A percentile compares a stretch with the other conserved stretches of the same genome.
Conservation (phyloP, 2,888 invertebrate species). For the Brachylomia viminalis region DNA sequence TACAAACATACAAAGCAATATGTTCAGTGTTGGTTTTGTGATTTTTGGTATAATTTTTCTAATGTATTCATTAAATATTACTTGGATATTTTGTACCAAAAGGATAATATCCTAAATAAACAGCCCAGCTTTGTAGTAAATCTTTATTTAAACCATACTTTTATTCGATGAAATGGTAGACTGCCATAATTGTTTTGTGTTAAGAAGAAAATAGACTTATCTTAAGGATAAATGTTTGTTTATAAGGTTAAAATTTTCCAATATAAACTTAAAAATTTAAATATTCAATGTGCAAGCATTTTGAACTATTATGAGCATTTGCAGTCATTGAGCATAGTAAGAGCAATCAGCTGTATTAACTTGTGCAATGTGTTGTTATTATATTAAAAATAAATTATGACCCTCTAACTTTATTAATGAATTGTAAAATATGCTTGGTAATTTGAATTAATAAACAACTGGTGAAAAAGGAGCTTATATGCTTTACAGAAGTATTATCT, state of each 20-base stretch:
- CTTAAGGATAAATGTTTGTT: background rate
- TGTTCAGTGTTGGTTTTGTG: background rate
- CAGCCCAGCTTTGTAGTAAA: conserved; percentile 28
- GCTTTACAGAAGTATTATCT: background rate
- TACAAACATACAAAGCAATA: background rate
- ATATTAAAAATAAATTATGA: background rate
- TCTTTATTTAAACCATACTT: background rate
- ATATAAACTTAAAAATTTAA: conserved; percentile 2
- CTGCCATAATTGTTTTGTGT: background rate
- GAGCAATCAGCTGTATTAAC: background rate
- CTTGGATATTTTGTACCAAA: background rate
- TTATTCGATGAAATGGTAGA: background rate
- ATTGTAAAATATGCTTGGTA: background rate
- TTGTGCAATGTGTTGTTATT: conserved; percentile 4
- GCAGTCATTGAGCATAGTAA: conserved; percentile 6
- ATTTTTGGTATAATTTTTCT: background rate
- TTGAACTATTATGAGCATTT: conserved; percentile 15
- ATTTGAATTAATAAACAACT: background rate
- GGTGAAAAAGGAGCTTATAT: background rate
- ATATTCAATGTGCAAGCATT: conserved; percentile 2
- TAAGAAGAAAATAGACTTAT: background rate
- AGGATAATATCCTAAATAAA: background rate
- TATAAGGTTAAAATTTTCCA: background rate
- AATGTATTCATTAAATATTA: background rate
- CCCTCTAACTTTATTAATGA: background rate